Conservation (phyloP, 2,888 invertebrate genomes). For the Lepidocyrtoides sp. region DNA sequence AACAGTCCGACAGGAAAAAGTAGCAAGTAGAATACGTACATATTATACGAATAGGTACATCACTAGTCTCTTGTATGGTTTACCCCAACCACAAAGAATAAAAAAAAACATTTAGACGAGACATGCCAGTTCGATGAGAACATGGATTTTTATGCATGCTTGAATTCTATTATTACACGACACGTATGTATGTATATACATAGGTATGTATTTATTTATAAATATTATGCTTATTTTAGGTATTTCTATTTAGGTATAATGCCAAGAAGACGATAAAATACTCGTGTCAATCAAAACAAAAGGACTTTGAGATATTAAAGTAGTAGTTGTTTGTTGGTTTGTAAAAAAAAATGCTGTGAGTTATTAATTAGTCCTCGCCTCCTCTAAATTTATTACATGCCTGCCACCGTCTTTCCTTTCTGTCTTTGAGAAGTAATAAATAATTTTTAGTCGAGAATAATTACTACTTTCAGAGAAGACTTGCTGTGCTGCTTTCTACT, state of each 20-base stretch:
- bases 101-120: too few species aligned
- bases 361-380: slow-evolving; percentile 79
- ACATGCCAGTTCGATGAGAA: too few species aligned
- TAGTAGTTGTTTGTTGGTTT: not conserved
- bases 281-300: slow-evolving; percentile 63
- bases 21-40: not conserved
- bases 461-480: slow-evolving; percentile 73
- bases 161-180: not conserved
- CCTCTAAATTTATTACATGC: slow-evolving; percentile 75
- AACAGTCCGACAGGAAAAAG: slow-evolving; percentile 1
- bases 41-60: not conserved
- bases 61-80: not conserved
- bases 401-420: slow-evolving; percentile 71
- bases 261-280: not conserved
- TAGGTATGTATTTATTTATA: not conserved
- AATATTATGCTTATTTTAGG: not conserved
- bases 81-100: too few species aligned
- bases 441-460: slow-evolving; percentile 77
- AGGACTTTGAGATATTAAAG: slow-evolving; percentile 23
- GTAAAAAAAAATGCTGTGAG: slow-evolving; percentile 59
- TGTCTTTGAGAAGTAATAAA: slow-evolving; percentile 77
- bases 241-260: not conserved
- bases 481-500: slow-evolving; percentile 52
- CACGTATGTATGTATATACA: not conserved
- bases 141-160: not conserved